Evolutionary conservation across 2,113 vertebrate species (phyloP).

Genomic region (Pachycephala philippinensis): DNA sequence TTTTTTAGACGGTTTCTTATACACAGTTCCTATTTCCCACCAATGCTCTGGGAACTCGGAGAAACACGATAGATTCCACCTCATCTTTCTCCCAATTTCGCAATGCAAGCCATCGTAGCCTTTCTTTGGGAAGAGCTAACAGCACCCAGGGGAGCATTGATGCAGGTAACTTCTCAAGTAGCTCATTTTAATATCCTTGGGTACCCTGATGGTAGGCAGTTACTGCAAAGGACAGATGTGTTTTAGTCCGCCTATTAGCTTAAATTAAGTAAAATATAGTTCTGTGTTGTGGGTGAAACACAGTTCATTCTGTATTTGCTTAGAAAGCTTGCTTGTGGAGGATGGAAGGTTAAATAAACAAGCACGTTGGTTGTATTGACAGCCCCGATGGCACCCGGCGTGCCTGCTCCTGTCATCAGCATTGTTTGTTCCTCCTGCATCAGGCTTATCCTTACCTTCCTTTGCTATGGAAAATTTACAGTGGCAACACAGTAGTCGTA

Average conservation of each 20-base stretch:
- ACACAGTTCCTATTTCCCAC: conserved; percentile 96
- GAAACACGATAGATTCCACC: conserved; percentile 96
- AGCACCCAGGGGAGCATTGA: conserved; percentile 97
- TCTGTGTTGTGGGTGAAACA: not conserved
- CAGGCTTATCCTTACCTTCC: not conserved
- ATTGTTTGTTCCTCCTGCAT: not conserved
- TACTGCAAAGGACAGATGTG: not conserved
- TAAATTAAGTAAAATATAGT: not conserved
- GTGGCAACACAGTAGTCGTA: not conserved
- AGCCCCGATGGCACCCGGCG: not conserved
- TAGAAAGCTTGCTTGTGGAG: not conserved
- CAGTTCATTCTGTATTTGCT: not conserved
- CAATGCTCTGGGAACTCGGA: conserved; percentile 86
- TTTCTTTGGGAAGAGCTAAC: conserved; percentile 89
- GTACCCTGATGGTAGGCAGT: not conserved
- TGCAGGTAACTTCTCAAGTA: conserved; percentile 75
- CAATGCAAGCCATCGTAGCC: conserved; percentile 93
- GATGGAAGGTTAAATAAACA: not conserved
- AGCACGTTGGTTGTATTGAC: not conserved
- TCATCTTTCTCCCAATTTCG: conserved; percentile 93
- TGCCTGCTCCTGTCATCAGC: not conserved
- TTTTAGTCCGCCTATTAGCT: not conserved
- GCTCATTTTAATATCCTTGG: not conserved
- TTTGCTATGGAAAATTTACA: conserved; percentile 22
- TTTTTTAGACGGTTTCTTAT: conserved; percentile 90